Evolutionary conservation across 2,113 vertebrate genomes (phyloP), one percentile per base, ranked within the genome.

Genomic region (Oreochromis tanganicae): DNA sequence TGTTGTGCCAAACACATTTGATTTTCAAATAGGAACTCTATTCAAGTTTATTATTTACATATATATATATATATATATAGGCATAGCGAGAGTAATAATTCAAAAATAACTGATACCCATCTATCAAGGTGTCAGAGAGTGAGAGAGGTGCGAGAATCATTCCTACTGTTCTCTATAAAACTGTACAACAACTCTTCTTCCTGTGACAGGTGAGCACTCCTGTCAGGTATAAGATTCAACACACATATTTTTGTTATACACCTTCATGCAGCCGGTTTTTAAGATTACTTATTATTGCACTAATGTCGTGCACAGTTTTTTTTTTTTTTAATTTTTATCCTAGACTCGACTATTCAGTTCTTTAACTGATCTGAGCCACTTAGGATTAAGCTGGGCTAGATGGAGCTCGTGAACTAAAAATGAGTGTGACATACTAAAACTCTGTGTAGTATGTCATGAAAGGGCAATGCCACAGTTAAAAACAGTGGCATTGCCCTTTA

Each of bases 401-500:
- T 7, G 16, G 46, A 29, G 16, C 46, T 50, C 46, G 3, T 50
- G 73, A 78, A 78, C 27, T 78, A 78, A 32, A 32, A 50, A 13
- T 19, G 41, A 48, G 14, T 11, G 41, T 48, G 2, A 46, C 14
- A 19, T 7, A 12, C 24, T 66, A 66, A 48, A 17, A 46, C 3
- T 27, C 27, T 27, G 27, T 27, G 27, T 27, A 27, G 27, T 27
- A 27, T 27, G 27, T 27, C 27, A 27, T 27, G 4, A 27, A 27
- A 27, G 27, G 27, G 27, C 27, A 27, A 27, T 27, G 27, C 27
- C 68, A 29, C 19, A 4, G 48, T n/a, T 13, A 80, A 85, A 85
- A 85, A 21, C 8, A 19, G 86, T 11, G 71, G 41, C 87, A 36
- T 90, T 11, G 83, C 89, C 91, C 93, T 94, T 95, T 94, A 94